phyloP scores from a whole-genome alignment of 2,797 vertebrate species.

The Myripristis murdjan region DNA sequence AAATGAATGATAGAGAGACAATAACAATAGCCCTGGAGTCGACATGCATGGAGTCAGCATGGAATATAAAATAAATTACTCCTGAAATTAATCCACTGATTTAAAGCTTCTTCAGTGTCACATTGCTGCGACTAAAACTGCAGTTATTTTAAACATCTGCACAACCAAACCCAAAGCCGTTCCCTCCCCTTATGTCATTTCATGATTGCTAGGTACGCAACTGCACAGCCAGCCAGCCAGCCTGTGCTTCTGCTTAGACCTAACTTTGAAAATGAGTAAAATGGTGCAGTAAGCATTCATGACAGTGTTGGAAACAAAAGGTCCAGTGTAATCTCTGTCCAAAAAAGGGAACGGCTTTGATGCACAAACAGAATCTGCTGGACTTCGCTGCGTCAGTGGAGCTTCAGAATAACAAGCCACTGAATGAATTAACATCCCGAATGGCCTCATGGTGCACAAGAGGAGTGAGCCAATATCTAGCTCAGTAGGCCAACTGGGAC shows the following conservation, averaged over 20 bases:
- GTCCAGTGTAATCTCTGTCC: conserved; percentile 42
- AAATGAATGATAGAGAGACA: not conserved
- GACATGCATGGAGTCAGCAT: not conserved
- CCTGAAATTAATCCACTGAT: not conserved
- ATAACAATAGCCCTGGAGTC: not conserved
- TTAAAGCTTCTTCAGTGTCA: not conserved
- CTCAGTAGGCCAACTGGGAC: conserved; percentile 19
- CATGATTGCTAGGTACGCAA: conserved; percentile 32
- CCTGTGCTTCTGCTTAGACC: not conserved
- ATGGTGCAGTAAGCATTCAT: conserved; percentile 49
- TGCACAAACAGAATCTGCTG: conserved; percentile 38
- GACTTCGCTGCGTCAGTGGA: conserved; percentile 54
- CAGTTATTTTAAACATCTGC: conserved; percentile 6
- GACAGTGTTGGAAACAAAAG: conserved; percentile 48
- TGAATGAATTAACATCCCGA: conserved; percentile 36
- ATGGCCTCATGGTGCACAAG: conserved; percentile 5
- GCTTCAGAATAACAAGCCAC: conserved; percentile 43
- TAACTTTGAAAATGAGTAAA: conserved; percentile 40
- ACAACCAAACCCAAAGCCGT: conserved; percentile 29
- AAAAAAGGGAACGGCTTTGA: conserved; percentile 40
- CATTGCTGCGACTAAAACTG: too few species aligned
- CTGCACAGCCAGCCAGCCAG: conserved; percentile 28
- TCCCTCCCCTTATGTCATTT: conserved; percentile 21
- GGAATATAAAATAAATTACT: not conserved
- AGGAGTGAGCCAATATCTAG: conserved; percentile 32